These are phyloP conservation scores for Felis chaus DNA, from an alignment of 2,113 vertebrate species.

Conservation along the genomic window DNA sequence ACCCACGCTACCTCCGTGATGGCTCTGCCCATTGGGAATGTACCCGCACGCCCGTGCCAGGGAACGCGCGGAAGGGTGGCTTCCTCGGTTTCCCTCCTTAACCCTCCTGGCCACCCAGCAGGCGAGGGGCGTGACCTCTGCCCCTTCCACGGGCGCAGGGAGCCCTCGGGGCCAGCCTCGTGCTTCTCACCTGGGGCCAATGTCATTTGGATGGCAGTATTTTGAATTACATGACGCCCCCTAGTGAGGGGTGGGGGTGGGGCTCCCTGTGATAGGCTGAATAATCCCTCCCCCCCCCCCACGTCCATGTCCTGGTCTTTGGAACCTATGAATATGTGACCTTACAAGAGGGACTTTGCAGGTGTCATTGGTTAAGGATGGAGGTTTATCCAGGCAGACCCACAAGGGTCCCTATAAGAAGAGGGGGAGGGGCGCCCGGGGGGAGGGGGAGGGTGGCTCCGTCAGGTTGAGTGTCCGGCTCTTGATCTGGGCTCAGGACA, in stretches of 20 bases:
- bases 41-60: background rate
- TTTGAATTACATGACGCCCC: background rate
- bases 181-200: background rate
- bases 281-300: accelerated
- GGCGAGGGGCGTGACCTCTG: background rate
- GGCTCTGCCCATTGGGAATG: background rate
- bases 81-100: background rate
- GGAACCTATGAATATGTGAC: background rate
- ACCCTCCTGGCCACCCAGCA: accelerated
- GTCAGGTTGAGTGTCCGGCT: too few species aligned
- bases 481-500: too few species aligned
- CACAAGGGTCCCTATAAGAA: background rate
- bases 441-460: background rate
- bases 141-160: background rate
- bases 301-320: background rate
- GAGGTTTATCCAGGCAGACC: background rate
- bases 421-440: background rate
- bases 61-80: accelerated
- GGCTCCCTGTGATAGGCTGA: background rate
- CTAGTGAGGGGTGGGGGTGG: background rate
- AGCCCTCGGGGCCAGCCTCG: background rate
- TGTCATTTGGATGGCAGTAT: too few species aligned
- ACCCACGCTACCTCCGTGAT: accelerated
- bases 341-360: background rate
- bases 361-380: background rate